These are phyloP conservation scores for Pseudolycoriella hygida DNA, from an alignment of 2,888 invertebrate species.

Conservation along the genomic window DNA sequence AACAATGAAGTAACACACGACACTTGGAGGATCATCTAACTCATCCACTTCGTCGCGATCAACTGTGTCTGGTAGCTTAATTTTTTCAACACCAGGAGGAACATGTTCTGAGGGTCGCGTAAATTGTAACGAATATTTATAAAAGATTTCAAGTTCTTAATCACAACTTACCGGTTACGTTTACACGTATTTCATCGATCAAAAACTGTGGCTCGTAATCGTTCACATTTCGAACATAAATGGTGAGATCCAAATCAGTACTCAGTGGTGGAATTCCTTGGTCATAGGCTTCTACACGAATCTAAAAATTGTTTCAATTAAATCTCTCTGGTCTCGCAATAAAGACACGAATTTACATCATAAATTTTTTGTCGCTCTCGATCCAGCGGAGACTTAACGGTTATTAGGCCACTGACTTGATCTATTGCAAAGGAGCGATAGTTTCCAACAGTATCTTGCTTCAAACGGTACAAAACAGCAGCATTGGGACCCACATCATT, in stretches of 20 bases:
- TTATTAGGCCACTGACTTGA: conserved; percentile 57
- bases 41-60: conserved; percentile 76
- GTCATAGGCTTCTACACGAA: conserved; percentile 79
- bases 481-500: conserved; percentile 82
- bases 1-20: conserved; percentile 88
- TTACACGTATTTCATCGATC: conserved; percentile 47
- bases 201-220: conserved; percentile 78
- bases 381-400: conserved; percentile 52
- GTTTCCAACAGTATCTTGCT: conserved; percentile 64
- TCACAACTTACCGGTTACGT: conserved; percentile 42
- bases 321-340: background rate
- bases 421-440: conserved; percentile 71
- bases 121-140: background rate
- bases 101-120: conserved; percentile 32
- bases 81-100: conserved; percentile 42
- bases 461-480: conserved; percentile 66
- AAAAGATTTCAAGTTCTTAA: background rate
- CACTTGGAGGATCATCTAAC: conserved; percentile 58
- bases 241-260: conserved; percentile 69
- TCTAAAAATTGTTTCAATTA: conserved; percentile 31
- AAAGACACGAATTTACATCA: conserved; percentile 37
- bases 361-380: conserved; percentile 73
- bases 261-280: conserved; percentile 71
- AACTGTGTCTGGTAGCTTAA: conserved; percentile 60
- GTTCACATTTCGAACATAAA: conserved; percentile 77